Conservation (phyloP, 2,113 vertebrate species). For the Pleuronectes platessa region DNA sequence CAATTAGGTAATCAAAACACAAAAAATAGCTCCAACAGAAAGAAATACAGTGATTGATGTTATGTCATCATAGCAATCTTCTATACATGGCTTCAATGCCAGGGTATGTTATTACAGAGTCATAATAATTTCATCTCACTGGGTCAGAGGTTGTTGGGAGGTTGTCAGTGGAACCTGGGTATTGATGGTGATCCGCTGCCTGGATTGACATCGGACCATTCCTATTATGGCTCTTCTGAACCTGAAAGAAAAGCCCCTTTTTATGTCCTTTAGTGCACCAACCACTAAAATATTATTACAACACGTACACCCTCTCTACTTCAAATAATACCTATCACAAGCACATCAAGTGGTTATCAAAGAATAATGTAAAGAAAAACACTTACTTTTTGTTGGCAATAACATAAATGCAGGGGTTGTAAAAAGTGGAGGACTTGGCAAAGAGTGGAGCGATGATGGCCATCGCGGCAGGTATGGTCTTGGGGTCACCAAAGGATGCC, state of each 20-base stretch:
- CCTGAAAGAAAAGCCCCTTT: conserved; percentile 66
- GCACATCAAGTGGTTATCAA: neutral
- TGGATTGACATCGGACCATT: conserved; percentile 91
- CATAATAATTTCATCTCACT: conserved; percentile 34
- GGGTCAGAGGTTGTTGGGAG: conserved; percentile 78
- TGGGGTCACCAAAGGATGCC: conserved; percentile 94
- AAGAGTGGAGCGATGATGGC: conserved; percentile 97
- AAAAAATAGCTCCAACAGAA: neutral
- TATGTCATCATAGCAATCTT: neutral
- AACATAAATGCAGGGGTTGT: conserved; percentile 98
- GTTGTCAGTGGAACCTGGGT: conserved; percentile 87
- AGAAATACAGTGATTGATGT: conserved; percentile 12
- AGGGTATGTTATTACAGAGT: neutral
- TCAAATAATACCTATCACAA: neutral
- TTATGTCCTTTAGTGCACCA: neutral
- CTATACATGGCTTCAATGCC: neutral
- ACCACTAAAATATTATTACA: neutral
- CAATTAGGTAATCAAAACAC: neutral
- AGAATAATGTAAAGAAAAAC: neutral
- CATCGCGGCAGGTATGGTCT: conserved; percentile 90
- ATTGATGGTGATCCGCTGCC: conserved; percentile 86
- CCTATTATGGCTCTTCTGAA: conserved; percentile 92
- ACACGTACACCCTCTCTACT: neutral
- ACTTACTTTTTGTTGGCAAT: conserved; percentile 96
- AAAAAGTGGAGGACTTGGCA: conserved; percentile 98